A percentile compares a stretch with the other conserved stretches of the same genome.
These are phyloP conservation scores for Neomonachus schauinslandi DNA, from an alignment of 2,113 vertebrate species.

Conservation along the genomic window DNA sequence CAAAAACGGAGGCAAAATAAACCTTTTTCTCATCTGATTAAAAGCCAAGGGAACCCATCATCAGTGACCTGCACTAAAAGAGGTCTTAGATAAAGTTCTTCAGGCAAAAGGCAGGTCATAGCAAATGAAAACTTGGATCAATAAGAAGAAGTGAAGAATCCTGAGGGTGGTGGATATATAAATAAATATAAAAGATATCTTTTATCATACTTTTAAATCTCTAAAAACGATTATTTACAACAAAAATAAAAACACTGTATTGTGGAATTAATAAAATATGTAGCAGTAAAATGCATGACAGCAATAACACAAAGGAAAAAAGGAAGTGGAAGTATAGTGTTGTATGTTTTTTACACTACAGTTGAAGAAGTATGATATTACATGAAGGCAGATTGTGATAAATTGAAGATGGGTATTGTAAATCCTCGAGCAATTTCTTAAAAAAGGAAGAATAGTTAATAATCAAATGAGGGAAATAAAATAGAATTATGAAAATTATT, in stretches of 20 bases:
- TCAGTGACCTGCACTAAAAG: neutral
- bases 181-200: conserved; percentile 17
- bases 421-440: neutral
- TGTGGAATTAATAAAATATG: neutral
- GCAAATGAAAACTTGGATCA: conserved; percentile 32
- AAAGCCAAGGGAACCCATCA: neutral
- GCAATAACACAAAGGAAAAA: neutral
- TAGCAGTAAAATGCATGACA: neutral
- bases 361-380: neutral
- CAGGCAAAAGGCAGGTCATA: neutral
- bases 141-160: neutral
- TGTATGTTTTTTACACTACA: neutral
- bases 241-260: neutral
- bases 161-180: neutral
- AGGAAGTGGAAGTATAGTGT: neutral
- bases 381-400: neutral
- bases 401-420: neutral
- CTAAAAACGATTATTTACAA: neutral
- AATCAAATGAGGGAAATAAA: neutral
- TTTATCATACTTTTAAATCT: neutral
- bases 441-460: neutral
- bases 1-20: neutral
- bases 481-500: neutral
- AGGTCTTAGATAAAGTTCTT: conserved; percentile 22
- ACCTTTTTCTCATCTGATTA: neutral